Percentiles rank a stretch among this genome's conserved stretches.
Conservation (phyloP, 2,113 vertebrate species). For the Etia nguti region DNA sequence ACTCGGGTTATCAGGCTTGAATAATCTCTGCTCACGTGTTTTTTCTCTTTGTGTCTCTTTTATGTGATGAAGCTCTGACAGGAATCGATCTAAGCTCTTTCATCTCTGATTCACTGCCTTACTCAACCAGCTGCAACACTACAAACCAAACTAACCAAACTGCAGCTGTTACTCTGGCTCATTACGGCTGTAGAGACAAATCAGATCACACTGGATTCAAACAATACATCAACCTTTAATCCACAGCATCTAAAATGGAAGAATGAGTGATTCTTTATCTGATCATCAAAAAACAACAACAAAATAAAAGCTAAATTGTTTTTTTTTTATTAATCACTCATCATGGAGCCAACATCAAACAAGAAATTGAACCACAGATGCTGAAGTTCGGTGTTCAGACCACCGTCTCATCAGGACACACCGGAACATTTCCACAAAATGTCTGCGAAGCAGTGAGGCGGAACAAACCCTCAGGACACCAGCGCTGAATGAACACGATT, state of each 20-base stretch:
- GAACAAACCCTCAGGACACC: neutral
- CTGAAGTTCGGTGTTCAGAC: neutral
- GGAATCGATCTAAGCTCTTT: neutral
- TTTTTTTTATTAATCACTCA: neutral
- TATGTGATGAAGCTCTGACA: neutral
- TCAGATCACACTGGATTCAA: neutral
- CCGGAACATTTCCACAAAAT: too few species aligned
- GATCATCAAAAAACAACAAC: neutral
- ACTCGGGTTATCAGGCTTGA: neutral
- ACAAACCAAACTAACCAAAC: neutral
- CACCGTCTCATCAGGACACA: neutral
- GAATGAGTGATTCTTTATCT: rapidly evolving
- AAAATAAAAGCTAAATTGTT: neutral
- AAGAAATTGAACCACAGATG: neutral
- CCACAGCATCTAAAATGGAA: neutral
- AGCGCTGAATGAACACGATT: neutral
- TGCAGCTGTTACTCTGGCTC: neutral
- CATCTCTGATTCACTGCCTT: neutral
- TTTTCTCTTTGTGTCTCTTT: neutral
- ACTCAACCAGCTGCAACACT: neutral
- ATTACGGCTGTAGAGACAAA: neutral
- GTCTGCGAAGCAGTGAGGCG: neutral
- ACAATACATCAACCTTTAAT: too few species aligned
- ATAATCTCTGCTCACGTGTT: neutral
- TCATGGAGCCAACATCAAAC: neutral